These are phyloP conservation scores for Porites divaricata DNA, from an alignment of 92 coral and sea anemone genomes.

Conservation along the genomic window DNA sequence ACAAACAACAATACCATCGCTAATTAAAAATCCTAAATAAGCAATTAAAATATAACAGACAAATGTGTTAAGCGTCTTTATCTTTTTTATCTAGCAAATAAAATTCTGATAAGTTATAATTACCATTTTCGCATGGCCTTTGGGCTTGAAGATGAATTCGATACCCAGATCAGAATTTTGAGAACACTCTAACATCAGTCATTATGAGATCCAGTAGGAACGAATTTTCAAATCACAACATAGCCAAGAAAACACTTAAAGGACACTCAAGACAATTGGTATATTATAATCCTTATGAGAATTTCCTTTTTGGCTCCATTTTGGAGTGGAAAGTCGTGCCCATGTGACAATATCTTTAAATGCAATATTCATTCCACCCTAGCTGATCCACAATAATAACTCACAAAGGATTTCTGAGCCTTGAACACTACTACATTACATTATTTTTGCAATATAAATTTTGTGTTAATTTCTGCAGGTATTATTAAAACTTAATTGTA, in stretches of 20 bases:
- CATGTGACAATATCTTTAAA: not conserved
- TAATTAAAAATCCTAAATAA: not conserved
- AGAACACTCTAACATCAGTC: not conserved
- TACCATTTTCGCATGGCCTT: conserved; percentile 13
- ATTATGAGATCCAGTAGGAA: not conserved
- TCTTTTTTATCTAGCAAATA: not conserved
- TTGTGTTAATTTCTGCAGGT: too few species aligned
- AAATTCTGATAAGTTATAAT: not conserved
- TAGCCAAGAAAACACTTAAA: conserved; percentile 13
- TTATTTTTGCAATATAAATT: too few species aligned
- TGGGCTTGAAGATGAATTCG: not conserved
- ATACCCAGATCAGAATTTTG: too few species aligned
- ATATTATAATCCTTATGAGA: too few species aligned
- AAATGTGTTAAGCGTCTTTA: not conserved
- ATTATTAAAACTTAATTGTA: too few species aligned
- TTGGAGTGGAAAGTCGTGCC: too few species aligned
- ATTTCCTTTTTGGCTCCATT: not conserved
- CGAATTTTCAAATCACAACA: not conserved
- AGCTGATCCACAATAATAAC: not conserved
- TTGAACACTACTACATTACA: too few species aligned
- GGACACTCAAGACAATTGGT: too few species aligned
- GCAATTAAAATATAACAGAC: not conserved
- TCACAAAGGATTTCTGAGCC: not conserved
- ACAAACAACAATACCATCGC: not conserved
- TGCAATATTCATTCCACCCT: not conserved